phyloP scores from a whole-genome alignment of 2,797 vertebrate genomes.

The Hippocampus kuda region DNA sequence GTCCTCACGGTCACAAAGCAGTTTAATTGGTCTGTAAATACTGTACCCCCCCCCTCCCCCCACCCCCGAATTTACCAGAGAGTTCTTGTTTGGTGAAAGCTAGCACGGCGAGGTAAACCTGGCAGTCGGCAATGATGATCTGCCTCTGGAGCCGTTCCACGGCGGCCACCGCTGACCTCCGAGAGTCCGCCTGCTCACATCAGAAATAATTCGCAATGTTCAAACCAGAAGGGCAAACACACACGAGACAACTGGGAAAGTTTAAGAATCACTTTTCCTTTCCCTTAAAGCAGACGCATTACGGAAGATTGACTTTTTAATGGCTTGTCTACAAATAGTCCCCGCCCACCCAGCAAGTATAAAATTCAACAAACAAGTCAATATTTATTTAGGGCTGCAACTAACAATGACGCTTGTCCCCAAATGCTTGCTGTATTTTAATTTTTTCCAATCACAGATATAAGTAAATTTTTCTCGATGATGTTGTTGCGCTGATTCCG shows the following conservation, averaged over 20 bases:
- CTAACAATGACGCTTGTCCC: no score
- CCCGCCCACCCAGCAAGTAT: no score
- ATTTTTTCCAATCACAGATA: no score
- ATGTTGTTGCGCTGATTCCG: no score
- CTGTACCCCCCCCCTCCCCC: no score
- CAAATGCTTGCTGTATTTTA: no score
- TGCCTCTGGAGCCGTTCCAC: conserved; percentile 92
- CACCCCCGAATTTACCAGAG: conserved; percentile 68
- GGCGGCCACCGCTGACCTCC: conserved; percentile 74
- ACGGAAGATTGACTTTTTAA: no score
- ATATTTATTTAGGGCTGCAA: no score
- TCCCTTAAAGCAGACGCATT: neutral
- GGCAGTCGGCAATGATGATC: conserved; percentile 97
- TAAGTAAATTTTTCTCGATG: no score
- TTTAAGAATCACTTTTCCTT: neutral
- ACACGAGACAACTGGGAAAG: neutral
- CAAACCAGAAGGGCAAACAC: neutral
- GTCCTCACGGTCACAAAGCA: no score
- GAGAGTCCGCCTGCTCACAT: conserved; percentile 72
- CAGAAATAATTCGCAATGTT: conserved; percentile 14
- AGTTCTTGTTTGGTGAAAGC: conserved; percentile 96
- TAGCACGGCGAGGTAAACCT: conserved; percentile 94
- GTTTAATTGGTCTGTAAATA: neutral
- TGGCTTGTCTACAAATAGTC: no score
- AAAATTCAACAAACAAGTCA: no score